A percentile compares a stretch with the other conserved stretches of the same genome.
Conservation (phyloP, 2,888 invertebrate species). For the Magallana nippona region DNA sequence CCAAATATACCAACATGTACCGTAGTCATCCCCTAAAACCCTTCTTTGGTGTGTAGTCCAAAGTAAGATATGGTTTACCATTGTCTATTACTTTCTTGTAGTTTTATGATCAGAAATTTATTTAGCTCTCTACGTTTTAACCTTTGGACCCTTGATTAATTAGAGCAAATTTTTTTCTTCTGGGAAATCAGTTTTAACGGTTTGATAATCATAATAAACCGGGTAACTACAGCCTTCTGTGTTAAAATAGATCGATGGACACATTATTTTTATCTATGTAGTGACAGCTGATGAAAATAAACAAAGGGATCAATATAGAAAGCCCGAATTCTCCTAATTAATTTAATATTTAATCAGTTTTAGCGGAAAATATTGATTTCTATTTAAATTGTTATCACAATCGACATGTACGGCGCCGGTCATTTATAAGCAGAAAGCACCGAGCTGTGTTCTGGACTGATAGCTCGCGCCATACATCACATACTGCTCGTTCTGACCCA, state of each 20-base stretch:
- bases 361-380: background rate
- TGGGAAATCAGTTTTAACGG: background rate
- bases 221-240: background rate
- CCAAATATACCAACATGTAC: no score
- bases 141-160: background rate
- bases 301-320: background rate
- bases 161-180: background rate
- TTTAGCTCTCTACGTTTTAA: background rate
- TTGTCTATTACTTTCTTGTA: no score
- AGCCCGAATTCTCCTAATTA: constrained; percentile 12
- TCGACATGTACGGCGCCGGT: no score
- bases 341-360: constrained; percentile 28
- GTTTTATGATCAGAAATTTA: background rate
- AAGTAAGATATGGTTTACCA: no score
- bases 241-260: background rate
- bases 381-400: no score
- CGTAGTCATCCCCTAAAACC: no score
- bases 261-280: constrained; percentile 7
- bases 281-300: constrained; percentile 14
- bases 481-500: no score
- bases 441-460: no score
- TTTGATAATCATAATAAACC: background rate
- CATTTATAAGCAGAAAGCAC: no score
- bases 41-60: no score
- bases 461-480: no score